phyloP scores from a whole-genome alignment of 2,113 vertebrate genomes.

The Epinephelus fuscoguttatus region DNA sequence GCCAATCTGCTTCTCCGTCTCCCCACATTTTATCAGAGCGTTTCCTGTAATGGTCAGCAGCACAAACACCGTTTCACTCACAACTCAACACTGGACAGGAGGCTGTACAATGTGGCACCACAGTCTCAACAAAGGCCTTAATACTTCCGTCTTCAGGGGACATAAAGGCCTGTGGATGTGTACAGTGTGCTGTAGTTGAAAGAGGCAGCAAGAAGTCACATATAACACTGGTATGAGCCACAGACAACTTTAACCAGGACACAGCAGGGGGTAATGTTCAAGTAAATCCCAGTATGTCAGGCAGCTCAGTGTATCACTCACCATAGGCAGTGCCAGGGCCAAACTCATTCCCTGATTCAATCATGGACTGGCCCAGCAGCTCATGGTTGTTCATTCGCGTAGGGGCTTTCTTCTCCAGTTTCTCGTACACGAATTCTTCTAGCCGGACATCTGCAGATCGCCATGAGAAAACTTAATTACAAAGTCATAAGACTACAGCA shows the following conservation, averaged over 20 bases:
- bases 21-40: conserved; percentile 96
- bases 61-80: conserved; percentile 33
- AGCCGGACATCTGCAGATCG: conserved; percentile 92
- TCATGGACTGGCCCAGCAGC: conserved; percentile 94
- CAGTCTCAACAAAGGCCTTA: background rate
- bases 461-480: conserved; percentile 77
- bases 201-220: background rate
- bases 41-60: conserved; percentile 87
- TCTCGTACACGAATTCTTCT: conserved; percentile 99
- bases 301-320: conserved; percentile 73
- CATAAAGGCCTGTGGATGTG: background rate
- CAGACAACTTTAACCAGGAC: background rate
- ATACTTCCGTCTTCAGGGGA: background rate
- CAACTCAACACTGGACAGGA: background rate
- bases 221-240: background rate
- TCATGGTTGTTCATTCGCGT: conserved; percentile 96
- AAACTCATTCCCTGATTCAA: conserved; percentile 95
- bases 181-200: background rate
- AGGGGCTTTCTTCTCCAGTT: conserved; percentile 96
- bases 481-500: conserved; percentile 75
- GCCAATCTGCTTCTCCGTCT: conserved; percentile 96
- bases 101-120: background rate
- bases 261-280: background rate
- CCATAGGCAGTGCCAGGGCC: conserved; percentile 97
- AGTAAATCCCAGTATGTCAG: background rate